A percentile compares a stretch with the other conserved stretches of the same genome.
These are phyloP conservation scores for Trachurus trachurus DNA, from an alignment of 2,797 vertebrate species.

Conservation along the genomic window DNA sequence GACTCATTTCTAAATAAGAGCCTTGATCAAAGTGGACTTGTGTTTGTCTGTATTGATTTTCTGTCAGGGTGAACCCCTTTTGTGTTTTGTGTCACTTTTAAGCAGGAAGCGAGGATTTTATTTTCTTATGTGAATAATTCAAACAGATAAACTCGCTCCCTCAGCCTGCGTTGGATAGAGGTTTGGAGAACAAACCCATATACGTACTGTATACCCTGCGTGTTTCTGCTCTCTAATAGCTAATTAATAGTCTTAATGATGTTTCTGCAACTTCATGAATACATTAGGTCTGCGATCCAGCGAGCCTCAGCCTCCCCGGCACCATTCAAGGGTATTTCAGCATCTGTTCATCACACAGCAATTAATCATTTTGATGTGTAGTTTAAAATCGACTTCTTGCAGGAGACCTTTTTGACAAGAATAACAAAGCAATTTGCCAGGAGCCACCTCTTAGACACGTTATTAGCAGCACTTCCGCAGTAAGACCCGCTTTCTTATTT, in stretches of 20 bases:
- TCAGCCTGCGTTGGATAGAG: constrained; percentile 21
- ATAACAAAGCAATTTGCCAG: constrained; percentile 99
- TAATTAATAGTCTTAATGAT: constrained; percentile 92
- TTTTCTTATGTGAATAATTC: neutral
- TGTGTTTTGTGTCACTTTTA: neutral
- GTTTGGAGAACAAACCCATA: constrained; percentile 22
- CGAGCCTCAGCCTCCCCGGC: constrained; percentile 85
- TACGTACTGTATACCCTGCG: constrained; percentile 27
- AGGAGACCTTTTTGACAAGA: constrained; percentile 93
- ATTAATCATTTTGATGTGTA: constrained; percentile 99
- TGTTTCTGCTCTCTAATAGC: constrained; percentile 79
- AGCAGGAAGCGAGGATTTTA: neutral
- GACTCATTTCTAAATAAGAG: neutral
- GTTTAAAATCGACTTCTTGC: constrained; percentile 96
- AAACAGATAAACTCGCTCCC: constrained; percentile 2
- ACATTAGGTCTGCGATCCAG: constrained; percentile 89
- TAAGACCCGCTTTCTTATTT: constrained; percentile 80
- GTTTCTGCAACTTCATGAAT: constrained; percentile 92
- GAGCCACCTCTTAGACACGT: constrained; percentile 94
- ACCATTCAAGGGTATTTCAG: constrained; percentile 94
- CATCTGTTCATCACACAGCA: constrained; percentile 96
- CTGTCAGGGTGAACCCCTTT: constrained; percentile 4
- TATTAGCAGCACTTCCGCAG: constrained; percentile 93
- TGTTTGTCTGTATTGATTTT: constrained; percentile 11
- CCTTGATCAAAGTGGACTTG: neutral